These are phyloP conservation scores for Microtus obscurus DNA, from an alignment of 2,797 vertebrate species.

Conservation along the genomic window DNA sequence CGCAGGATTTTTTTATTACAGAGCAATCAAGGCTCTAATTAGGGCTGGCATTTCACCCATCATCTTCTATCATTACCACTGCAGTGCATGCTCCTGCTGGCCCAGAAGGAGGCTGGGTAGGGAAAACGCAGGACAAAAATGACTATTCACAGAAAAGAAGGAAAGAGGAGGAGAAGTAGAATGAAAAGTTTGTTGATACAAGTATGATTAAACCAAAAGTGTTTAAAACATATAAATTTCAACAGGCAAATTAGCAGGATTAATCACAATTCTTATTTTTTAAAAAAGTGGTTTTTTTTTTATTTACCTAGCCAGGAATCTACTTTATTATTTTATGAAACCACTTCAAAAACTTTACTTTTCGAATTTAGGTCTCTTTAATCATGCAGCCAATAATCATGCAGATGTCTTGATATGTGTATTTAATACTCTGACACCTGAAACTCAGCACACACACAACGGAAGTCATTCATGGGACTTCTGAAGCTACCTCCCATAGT, in stretches of 20 bases:
- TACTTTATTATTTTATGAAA: background rate
- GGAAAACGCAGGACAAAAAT: conserved; percentile 54
- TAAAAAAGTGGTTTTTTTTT: background rate
- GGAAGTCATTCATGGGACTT: background rate
- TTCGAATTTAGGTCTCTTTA: background rate
- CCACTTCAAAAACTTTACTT: background rate
- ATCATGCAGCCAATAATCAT: background rate
- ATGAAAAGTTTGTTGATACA: conserved; percentile 3
- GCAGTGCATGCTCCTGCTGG: conserved; percentile 59
- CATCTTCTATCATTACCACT: conserved; percentile 55
- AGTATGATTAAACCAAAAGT: conserved; percentile 17
- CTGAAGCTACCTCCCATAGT: background rate
- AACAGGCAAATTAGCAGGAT: background rate
- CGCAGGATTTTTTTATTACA: conserved; percentile 52
- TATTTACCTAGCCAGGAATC: background rate
- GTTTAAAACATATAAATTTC: background rate
- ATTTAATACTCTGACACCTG: background rate
- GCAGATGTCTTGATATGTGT: background rate
- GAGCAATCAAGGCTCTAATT: conserved; percentile 77
- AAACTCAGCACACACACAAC: background rate
- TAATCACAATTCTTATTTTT: background rate
- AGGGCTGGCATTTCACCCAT: conserved; percentile 54
- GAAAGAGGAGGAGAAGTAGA: background rate
- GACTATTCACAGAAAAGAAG: conserved; percentile 24
- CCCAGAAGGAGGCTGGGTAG: background rate